These are phyloP conservation scores for Amphiprion ocellaris DNA, from an alignment of 2,113 vertebrate species.

Conservation along the genomic window DNA sequence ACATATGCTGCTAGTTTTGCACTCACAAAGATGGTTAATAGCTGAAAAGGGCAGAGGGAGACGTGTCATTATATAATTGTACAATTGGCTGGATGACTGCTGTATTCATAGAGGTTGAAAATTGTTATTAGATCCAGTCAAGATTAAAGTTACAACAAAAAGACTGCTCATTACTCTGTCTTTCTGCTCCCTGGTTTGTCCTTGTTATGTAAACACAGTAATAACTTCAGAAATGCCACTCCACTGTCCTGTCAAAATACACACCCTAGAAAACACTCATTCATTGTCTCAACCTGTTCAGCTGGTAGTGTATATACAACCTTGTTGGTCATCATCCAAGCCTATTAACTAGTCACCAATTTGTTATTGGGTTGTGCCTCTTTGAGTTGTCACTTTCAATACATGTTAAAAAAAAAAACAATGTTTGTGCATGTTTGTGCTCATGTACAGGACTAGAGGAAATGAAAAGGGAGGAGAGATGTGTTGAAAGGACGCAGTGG, in stretches of 20 bases:
- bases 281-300: conserved; percentile 1
- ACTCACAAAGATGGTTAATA: conserved; percentile 98
- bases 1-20: conserved; percentile 95
- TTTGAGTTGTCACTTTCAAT: background rate
- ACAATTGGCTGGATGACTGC: background rate
- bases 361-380: background rate
- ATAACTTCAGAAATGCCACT: background rate
- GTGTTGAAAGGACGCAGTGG: too few species aligned
- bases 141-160: too few species aligned
- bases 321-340: background rate
- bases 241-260: background rate
- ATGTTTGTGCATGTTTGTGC: background rate
- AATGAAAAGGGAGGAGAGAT: too few species aligned
- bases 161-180: too few species aligned
- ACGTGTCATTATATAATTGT: background rate
- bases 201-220: too few species aligned
- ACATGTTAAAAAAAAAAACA: background rate
- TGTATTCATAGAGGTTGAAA: background rate
- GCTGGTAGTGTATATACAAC: background rate
- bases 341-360: background rate
- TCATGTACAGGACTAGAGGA: background rate
- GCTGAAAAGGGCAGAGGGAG: conserved; percentile 80
- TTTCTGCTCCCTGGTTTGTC: too few species aligned
- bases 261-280: background rate
- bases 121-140: background rate